Conservation (phyloP, 2,797 vertebrate species). For the Lerista edwardsae region DNA sequence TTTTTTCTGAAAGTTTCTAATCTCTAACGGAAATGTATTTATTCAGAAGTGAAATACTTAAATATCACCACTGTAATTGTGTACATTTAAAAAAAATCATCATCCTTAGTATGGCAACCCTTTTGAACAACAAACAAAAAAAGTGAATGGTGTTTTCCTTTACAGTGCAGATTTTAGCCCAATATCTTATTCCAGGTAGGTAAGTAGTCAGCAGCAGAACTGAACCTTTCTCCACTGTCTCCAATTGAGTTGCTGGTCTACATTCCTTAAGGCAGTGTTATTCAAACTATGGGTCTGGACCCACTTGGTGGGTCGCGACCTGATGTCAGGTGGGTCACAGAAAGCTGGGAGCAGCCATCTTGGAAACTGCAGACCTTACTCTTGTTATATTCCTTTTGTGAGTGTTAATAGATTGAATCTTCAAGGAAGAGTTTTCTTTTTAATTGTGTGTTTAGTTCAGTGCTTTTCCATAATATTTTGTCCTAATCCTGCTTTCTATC, state of each 20-base stretch:
- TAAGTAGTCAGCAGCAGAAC: not conserved
- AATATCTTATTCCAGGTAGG: not conserved
- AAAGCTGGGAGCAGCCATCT: too few relatives aligned
- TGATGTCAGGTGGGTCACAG: too few relatives aligned
- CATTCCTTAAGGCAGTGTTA: too few relatives aligned
- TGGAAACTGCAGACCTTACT: too few relatives aligned
- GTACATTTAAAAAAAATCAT: not conserved
- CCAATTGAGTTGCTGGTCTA: not conserved
- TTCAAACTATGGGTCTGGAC: too few relatives aligned
- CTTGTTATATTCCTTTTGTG: too few relatives aligned
- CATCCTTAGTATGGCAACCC: not conserved
- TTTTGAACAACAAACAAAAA: not conserved
- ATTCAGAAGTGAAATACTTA: constrained; percentile 10
- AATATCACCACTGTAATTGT: not conserved
- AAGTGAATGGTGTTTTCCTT: not conserved
- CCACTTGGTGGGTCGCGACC: too few relatives aligned
- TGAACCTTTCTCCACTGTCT: not conserved
- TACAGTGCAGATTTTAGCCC: not conserved
- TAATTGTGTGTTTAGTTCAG: too few relatives aligned
- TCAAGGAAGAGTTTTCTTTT: too few relatives aligned
- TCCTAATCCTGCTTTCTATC: too few relatives aligned
- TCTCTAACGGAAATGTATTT: not conserved
- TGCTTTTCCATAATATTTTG: too few relatives aligned
- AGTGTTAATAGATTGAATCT: too few relatives aligned
- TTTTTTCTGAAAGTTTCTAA: not conserved